Evolutionary conservation across 2,888 invertebrate species (phyloP).

Genomic region (Trichacis sp.): DNA sequence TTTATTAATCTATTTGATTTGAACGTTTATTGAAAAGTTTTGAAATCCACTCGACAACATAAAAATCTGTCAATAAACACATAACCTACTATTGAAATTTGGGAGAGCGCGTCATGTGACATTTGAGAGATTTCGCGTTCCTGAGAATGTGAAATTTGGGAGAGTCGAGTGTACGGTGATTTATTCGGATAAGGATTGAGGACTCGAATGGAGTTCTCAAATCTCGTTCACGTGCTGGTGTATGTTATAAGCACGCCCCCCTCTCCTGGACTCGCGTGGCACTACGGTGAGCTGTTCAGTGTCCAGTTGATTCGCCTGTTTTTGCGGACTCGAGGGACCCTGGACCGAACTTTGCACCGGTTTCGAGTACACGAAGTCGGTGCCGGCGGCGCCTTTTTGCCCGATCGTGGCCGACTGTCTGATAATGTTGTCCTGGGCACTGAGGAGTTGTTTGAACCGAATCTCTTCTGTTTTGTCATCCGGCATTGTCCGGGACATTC

Average conservation of each 20-base stretch:
- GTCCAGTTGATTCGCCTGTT: slow-evolving; percentile 29
- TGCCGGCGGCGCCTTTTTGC: slow-evolving; percentile 53
- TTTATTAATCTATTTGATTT: too few species aligned
- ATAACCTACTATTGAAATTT: too few species aligned
- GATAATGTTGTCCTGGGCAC: slow-evolving; percentile 64
- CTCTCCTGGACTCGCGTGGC: slow-evolving; percentile 62
- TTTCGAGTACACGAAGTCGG: slow-evolving; percentile 61
- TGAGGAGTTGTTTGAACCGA: slow-evolving; percentile 62
- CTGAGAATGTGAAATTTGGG: too few species aligned
- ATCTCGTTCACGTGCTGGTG: slow-evolving; percentile 67
- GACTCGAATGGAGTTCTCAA: too few species aligned
- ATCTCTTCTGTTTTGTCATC: slow-evolving; percentile 57
- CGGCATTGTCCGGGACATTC: slow-evolving; percentile 45
- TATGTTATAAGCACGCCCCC: slow-evolving; percentile 65
- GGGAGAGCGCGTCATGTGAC: too few species aligned
- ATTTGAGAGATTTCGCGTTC: too few species aligned
- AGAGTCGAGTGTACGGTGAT: too few species aligned
- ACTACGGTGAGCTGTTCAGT: slow-evolving; percentile 55
- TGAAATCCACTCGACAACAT: too few species aligned
- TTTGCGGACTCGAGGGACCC: slow-evolving; percentile 10
- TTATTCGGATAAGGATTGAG: too few species aligned
- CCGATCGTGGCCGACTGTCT: slow-evolving; percentile 63
- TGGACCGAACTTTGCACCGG: slow-evolving; percentile 18
- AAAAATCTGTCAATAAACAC: too few species aligned
- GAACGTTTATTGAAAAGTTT: too few species aligned